These are phyloP conservation scores for Triops cancriformis DNA, from an alignment of 1,140 invertebrate genomes.

Conservation along the genomic window DNA sequence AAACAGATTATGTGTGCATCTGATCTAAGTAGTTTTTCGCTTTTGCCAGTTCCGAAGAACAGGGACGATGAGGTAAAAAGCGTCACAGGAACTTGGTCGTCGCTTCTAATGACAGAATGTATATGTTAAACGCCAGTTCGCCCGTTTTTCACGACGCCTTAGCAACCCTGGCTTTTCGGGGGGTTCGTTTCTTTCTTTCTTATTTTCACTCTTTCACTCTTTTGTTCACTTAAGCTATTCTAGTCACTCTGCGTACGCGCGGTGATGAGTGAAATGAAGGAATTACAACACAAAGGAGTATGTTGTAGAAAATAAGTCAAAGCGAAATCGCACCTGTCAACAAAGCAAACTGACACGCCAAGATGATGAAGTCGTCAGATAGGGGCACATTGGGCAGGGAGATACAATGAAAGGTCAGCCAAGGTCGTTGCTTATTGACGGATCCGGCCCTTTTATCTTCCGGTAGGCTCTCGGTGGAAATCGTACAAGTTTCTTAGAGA, in stretches of 20 bases:
- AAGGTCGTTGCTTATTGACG: neutral
- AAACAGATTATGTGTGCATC: too few relatives aligned
- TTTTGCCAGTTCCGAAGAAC: too few relatives aligned
- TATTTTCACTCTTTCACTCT: too few relatives aligned
- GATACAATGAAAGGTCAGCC: neutral
- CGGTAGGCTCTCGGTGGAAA: too few relatives aligned
- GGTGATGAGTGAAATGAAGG: neutral
- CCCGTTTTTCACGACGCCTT: neutral
- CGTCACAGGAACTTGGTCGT: neutral
- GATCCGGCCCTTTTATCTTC: neutral
- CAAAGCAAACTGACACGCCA: neutral
- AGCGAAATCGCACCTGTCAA: conserved; percentile 1
- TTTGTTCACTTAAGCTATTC: neutral
- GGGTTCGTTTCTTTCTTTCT: conserved; percentile 19
- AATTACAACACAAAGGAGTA: neutral
- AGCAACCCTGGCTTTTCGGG: neutral
- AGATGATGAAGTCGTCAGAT: neutral
- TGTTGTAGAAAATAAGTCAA: neutral
- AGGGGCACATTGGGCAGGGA: neutral
- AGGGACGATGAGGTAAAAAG: neutral
- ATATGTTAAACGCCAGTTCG: neutral
- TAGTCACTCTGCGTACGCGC: neutral
- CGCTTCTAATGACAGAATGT: neutral
- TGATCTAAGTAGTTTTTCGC: too few relatives aligned
- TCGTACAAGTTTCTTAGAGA: too few relatives aligned